Base-by-base conservation (phyloP, 30 jellyfish, hydroid and myxozoan species). In the Phacellophora camtschatica region DNA sequence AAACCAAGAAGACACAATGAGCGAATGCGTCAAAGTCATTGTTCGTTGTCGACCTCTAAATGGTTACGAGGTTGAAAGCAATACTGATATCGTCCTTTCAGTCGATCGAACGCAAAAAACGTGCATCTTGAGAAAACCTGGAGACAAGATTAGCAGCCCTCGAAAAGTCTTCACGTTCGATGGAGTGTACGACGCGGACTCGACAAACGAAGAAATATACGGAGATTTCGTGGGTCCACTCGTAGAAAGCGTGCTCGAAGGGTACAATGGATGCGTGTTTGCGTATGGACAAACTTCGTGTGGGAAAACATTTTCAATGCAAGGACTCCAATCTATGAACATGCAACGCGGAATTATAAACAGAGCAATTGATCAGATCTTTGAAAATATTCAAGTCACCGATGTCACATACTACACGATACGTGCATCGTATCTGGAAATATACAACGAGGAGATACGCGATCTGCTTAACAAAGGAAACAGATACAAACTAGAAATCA, bases 261-360 rank as follows among this genome's bases (percentile, higher is more conserved):
- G 98, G 3, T 92, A 92, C 54, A 92, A 92, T 50, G 98, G 98
- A 23, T 92, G 98, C 78, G 97, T 92, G 30, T 92, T 92, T 65
- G 98, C 98, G 23, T 92, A 83, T 51, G 98, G 98, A 7, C 98
- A 92, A 80, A 92, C 98, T 29, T 92, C 98, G 53, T 92, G 98
- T 46, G 98, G 98, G 0, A 92, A 92, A 57, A 92, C 98, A 34
- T 92, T 92, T 65, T 92, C 98, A 16, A 92, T 92, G 98, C 98
- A 92, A 68, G 98, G 98, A 61, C 62, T 92, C 4, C 92, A 74
- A 36, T 42, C 85, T 5, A 64, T 92, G 19, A 58, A 85, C 43
- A 63, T 93, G 76, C 98, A 92, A 43, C 95, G 88, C 15, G 98
- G 98, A 19, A 82, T 92, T 31, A 92, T 92, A 85, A 73, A 77